Base-by-base conservation (phyloP, 2,888 invertebrate species). In the Tetrapedia diversipes region DNA sequence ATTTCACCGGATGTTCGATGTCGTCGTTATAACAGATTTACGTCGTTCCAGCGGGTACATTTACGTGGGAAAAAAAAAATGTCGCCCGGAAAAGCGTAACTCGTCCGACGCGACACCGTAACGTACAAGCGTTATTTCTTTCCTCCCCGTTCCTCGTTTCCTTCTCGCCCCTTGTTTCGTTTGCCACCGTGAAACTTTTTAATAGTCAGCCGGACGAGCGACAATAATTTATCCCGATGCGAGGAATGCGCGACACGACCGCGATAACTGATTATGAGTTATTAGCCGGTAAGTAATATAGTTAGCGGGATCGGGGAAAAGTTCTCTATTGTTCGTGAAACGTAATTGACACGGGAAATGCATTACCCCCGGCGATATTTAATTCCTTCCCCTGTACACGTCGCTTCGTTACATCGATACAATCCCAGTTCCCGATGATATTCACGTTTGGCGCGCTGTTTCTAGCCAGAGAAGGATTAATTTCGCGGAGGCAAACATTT, bases 1-100 rank as follows among this genome's bases (percentile, higher is more conserved):
- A 70, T 70, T 70, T 56, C n/a, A 64, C 54, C 34, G 45, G 37
- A 64, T 54, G 64, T 70, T 70, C 54, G 69, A 70, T 47, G 63
- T 47, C 27, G 39, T 45, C 39, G 64, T 70, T 54, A 64, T 64
- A 70, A 64, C 69, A 24, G 37, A 68, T 51, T 61, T 49, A 51
- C 64, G 45, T 54, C 54, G 27, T 45, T 29, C n/a, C 24, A 24
- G 3, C 14, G 24, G 14, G 22, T 24, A 47, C 47, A 57, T 49
- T 49, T 45, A 57, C 57, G 37, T 57, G 24, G 37, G 27, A 16
- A 47, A 34, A 53, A 70, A 64, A 70, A 70, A 70, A 70, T 64
- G 64, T 64, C 16, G 24, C 32, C 45, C 45, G 16, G 39, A 22
- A 34, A 22, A 51, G n/a, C 41, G 53, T 69, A 63, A 54, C 54